phyloP scores from a whole-genome alignment of 1,140 invertebrate species.

The Apocrypta bakeri region DNA sequence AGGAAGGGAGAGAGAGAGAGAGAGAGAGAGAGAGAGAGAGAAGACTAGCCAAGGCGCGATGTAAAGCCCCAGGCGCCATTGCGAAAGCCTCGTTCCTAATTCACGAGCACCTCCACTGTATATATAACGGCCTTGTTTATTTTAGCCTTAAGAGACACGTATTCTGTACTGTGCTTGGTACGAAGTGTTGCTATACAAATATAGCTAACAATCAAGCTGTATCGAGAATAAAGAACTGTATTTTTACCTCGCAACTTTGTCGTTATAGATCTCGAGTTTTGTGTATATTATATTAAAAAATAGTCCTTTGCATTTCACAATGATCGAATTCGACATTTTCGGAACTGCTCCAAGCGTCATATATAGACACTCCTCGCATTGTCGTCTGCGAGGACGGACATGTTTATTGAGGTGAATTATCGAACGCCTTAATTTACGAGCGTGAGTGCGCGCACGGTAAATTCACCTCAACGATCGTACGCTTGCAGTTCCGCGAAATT shows the following conservation, averaged over 20 bases:
- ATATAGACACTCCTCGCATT: neutral
- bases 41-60: neutral
- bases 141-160: neutral
- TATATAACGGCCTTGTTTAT: conserved; percentile 1
- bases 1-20: too few species aligned
- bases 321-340: neutral
- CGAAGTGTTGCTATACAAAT: neutral
- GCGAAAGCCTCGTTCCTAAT: conserved; percentile 31
- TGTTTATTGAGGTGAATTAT: conserved; percentile 46
- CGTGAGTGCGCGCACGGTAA: conserved; percentile 29
- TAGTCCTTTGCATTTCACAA: too few species aligned
- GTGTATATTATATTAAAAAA: too few species aligned
- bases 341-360: neutral
- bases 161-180: neutral
- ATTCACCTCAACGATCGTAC: conserved; percentile 14
- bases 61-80: conserved; percentile 15
- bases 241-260: too few species aligned
- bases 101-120: neutral
- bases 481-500: conserved; percentile 38
- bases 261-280: too few species aligned
- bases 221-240: too few species aligned
- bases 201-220: too few species aligned
- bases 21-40: too few species aligned
- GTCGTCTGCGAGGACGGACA: conserved; percentile 6
- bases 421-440: conserved; percentile 44